Evolutionary conservation across 2,113 vertebrate genomes (phyloP).

Genomic region (Gulo gulo): DNA sequence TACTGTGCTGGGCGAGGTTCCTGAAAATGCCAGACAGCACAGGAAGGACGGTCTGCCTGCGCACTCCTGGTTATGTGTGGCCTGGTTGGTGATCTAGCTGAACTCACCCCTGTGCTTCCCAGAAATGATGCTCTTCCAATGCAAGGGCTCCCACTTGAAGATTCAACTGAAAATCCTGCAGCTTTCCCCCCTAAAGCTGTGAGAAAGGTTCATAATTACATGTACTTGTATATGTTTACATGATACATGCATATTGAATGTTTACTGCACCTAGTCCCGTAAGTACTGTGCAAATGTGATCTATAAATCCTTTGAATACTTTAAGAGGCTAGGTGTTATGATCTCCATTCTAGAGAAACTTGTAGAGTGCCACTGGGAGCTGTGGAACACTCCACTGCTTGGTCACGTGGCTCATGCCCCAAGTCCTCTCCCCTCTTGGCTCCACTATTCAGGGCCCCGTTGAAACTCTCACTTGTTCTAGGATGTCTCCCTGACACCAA

Average conservation of each 20-base stretch:
- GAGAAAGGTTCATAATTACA: not conserved
- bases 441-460: not conserved
- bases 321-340: not conserved
- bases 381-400: not conserved
- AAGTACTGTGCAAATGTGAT: not conserved
- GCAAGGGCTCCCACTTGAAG: not conserved
- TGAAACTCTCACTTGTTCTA: not conserved
- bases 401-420: not conserved
- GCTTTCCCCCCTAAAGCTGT: not conserved
- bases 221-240: not conserved
- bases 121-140: not conserved
- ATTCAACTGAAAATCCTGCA: not conserved
- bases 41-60: accelerated
- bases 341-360: not conserved
- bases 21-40: accelerated
- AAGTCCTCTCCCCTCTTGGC: not conserved
- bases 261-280: not conserved
- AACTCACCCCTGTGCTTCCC: not conserved
- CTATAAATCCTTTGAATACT: not conserved
- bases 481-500: not conserved
- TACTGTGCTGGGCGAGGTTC: accelerated
- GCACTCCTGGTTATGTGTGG: accelerated
- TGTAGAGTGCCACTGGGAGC: not conserved
- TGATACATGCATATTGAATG: not conserved
- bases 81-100: not conserved